Evolutionary conservation across 2,888 invertebrate species (phyloP), one percentile per base, ranked within the genome.

Genomic region (Galeopsomyia nigrocyanea): DNA sequence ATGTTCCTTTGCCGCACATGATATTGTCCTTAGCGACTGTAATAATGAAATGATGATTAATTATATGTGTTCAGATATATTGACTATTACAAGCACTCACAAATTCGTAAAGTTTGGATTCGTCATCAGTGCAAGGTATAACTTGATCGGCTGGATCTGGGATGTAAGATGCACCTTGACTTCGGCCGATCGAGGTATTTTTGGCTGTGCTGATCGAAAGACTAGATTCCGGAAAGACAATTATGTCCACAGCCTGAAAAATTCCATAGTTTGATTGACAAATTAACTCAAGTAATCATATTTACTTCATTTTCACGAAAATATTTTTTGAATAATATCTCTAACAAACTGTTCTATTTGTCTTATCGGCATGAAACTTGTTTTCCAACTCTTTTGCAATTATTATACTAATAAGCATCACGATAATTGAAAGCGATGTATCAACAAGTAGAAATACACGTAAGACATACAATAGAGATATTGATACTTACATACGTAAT

Each of bases 211-310:
- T 78, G 0, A 90, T 90, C 19, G 74, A 67, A 3, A 74, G 50
- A 31, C 47, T 71, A 14, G 72, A 76, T 84, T 95, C 95, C 0
- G 95, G 95, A 80, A 95, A 95, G 0, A 95, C 91, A 10, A 95
- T 87, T 21, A 95, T 92, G 78, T 95, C 93, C 0, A 90, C 90
- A 72, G 87, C 86, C 93, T 93, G 87, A n/a, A 17, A 88, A 82
- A 61, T 64, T 26, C 0, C n/a, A 57, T 10, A 5, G 19, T 19
- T 19, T 19, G 21, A 53, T 22, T 14, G n/a, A n/a, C n/a, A n/a
- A n/a, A 13, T 13, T 3, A 22, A 21, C n/a, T n/a, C n/a, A 16
- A 26, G 22, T 2, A n/a, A n/a, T 14, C 26, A 22, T 26, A 26
- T 13, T 16, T 17, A 5, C n/a, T 14, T 13, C 1, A 19, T 46